Evolutionary conservation across 1,140 invertebrate species (phyloP).

Genomic region (Uloborus diversus): DNA sequence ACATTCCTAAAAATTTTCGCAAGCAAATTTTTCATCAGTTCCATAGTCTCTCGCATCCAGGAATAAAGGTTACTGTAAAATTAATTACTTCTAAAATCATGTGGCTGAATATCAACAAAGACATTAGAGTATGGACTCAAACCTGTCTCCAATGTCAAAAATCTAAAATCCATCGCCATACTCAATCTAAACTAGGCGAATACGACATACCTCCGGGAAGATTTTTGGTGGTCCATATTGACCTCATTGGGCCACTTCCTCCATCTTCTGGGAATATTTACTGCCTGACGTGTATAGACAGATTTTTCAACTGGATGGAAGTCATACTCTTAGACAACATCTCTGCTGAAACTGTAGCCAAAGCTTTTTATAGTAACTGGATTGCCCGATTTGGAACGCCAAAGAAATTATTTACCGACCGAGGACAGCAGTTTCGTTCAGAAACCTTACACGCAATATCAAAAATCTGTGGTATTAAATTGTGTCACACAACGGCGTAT

Average conservation of each 20-base stretch:
- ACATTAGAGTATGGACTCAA: no score
- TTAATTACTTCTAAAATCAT: no score
- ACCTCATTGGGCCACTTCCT: no score
- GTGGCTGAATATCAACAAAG: no score
- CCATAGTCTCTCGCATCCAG: no score
- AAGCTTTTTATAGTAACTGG: constrained; percentile 7
- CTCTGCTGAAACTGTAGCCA: not conserved
- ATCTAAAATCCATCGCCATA: not conserved
- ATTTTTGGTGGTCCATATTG: not conserved
- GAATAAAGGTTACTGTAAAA: no score
- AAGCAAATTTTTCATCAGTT: no score
- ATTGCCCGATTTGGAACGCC: not conserved
- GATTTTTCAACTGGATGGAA: no score
- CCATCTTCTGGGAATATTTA: not conserved
- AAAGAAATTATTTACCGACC: constrained; percentile 43
- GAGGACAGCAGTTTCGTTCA: not conserved
- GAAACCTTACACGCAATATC: not conserved
- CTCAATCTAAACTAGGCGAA: not conserved
- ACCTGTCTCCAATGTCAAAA: not conserved
- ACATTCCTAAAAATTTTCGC: not conserved
- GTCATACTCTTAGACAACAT: not conserved
- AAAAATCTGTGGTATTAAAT: not conserved
- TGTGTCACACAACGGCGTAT: constrained; percentile 54
- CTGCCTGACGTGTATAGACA: no score
- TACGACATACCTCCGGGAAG: not conserved